A percentile compares a stretch with the other conserved stretches of the same genome.
Evolutionary conservation across 1,140 invertebrate genomes (phyloP).

Genomic region (Whitmania pigra): DNA sequence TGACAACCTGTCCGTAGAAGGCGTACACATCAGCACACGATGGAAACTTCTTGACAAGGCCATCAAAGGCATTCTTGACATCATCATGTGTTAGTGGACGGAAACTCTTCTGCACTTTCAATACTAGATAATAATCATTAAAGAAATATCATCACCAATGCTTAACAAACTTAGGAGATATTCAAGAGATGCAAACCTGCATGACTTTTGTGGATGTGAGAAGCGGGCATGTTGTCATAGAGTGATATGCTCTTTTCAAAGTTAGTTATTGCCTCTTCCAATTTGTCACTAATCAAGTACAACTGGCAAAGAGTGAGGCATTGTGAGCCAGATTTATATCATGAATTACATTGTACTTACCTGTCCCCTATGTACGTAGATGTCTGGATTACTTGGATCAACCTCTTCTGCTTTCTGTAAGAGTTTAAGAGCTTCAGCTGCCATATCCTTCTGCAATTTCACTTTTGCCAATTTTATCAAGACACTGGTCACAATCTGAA

Average conservation of each 20-base stretch:
- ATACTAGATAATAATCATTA: too few species aligned
- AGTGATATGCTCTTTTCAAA: conserved; percentile 68
- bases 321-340: not conserved
- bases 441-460: conserved; percentile 59
- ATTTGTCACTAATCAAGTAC: conserved; percentile 63
- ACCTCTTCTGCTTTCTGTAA: conserved; percentile 62
- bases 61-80: conserved; percentile 55
- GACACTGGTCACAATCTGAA: conserved; percentile 52
- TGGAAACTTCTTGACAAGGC: conserved; percentile 63
- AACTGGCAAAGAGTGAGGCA: conserved; percentile 48
- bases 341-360: conserved; percentile 36
- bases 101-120: not conserved
- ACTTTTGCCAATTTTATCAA: conserved; percentile 76
- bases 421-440: conserved; percentile 55
- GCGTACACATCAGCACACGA: conserved; percentile 69
- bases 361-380: conserved; percentile 66
- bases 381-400: conserved; percentile 65
- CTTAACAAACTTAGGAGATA: not conserved
- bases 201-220: conserved; percentile 63
- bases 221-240: conserved; percentile 67
- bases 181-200: conserved; percentile 30
- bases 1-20: conserved; percentile 43
- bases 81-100: not conserved
- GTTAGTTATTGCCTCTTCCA: conserved; percentile 63
- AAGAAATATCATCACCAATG: not conserved